Evolutionary conservation across 2,888 invertebrate genomes (phyloP), one percentile per base, ranked within the genome.

Genomic region (Troglohyphantes excavatus): DNA sequence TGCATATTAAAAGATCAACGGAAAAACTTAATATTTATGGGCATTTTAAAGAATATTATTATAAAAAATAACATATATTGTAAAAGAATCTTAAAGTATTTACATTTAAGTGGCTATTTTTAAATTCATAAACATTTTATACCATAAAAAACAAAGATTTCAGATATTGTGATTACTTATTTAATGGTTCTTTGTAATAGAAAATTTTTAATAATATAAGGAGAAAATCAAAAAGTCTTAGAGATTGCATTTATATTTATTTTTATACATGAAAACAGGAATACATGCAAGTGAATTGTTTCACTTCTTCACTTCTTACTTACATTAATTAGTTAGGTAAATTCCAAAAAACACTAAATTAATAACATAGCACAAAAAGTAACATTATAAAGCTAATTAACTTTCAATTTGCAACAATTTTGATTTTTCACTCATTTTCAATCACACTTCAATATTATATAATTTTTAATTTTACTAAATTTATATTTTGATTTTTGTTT

Each of bases 191-290:
- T 11, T 11, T 39, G 9, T 65, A 65, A 27, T 6, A 65, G 19
- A 65, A 21, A 23, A 5, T 23, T 9, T 17, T 65, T 70, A 19
- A 39, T 17, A 70, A 39, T 11, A 39, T 19, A 70, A 17, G 11
- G 33, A 73, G 5, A 53, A 73, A 26, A 13, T 2, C 9, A 26
- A 59, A 17, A 21, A 59, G 61, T 19, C 3, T n/a, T 29, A 68
- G 29, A 23, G 39, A 72, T 86, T 86, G 86, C 86, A 63, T 72
- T 70, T 78, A 78, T 79, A 78, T 79, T 79, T 86, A 78, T 86
- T 86, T 43, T 76, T 86, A 72, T 79, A 86, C 86, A 86, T 86
- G 86, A 86, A 85, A 84, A 86, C 78, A 86, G 70, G 79, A 86
- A 72, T 86, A 86, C 86, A 86, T 33, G 65, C 70, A 86, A 61